These are phyloP conservation scores for Cheilosia impressa DNA, from an alignment of 2,888 invertebrate species.

Conservation along the genomic window DNA sequence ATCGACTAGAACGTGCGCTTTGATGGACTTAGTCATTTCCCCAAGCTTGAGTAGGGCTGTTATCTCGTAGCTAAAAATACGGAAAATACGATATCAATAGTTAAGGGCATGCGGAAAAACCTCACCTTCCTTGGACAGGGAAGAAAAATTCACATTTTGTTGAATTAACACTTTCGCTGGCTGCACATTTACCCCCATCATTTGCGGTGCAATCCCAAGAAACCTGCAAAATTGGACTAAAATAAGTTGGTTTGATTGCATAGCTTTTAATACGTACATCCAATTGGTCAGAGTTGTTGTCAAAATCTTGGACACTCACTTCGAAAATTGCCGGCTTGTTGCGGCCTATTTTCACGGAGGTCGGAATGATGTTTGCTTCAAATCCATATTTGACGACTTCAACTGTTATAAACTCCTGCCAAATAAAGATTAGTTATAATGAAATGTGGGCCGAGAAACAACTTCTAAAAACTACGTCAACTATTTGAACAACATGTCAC, in stretches of 20 bases:
- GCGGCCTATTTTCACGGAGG: slow-evolving; percentile 68
- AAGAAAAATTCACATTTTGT: slow-evolving; percentile 67
- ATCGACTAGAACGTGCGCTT: slow-evolving; percentile 59
- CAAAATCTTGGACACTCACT: slow-evolving; percentile 67
- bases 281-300: slow-evolving; percentile 61
- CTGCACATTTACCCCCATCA: slow-evolving; percentile 49
- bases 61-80: slow-evolving; percentile 47
- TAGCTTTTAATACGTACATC: slow-evolving; percentile 37
- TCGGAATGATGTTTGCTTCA: slow-evolving; percentile 72
- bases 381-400: slow-evolving; percentile 71
- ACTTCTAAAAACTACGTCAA: too few relatives aligned
- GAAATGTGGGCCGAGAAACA: too few relatives aligned
- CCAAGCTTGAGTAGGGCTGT: slow-evolving; percentile 48
- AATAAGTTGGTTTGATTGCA: neutral
- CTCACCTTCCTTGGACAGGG: slow-evolving; percentile 51
- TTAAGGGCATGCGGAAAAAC: neutral
- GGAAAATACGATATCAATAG: neutral
- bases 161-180: slow-evolving; percentile 23
- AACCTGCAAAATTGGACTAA: slow-evolving; percentile 22
- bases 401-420: slow-evolving; percentile 64
- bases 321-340: slow-evolving; percentile 69
- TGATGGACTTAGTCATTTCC: slow-evolving; percentile 35
- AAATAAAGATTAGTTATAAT: neutral
- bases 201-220: slow-evolving; percentile 56
- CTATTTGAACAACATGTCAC: too few relatives aligned